Evolutionary conservation across 2,797 vertebrate genomes (phyloP).

Genomic region (Cossypha polioptera): DNA sequence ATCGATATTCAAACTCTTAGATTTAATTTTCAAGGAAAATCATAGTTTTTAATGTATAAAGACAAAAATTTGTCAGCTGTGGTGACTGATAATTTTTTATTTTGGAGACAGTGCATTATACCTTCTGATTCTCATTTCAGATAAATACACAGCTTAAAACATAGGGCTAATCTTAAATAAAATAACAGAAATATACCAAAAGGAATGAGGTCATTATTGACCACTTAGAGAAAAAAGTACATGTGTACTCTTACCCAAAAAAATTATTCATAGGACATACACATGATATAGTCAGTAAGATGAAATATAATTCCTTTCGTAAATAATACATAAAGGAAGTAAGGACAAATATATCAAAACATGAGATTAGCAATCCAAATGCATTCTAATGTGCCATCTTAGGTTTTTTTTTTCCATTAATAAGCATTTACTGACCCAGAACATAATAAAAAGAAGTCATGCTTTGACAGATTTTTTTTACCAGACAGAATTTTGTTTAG

Average conservation of each 20-base stretch:
- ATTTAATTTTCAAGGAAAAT: background rate
- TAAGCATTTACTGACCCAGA: background rate
- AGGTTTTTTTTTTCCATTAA: background rate
- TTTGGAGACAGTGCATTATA: background rate
- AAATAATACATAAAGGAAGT: background rate
- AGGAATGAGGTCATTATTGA: background rate
- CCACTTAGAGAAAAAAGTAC: background rate
- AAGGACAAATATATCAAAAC: background rate
- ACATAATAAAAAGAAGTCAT: background rate
- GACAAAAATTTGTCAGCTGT: background rate
- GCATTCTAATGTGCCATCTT: background rate
- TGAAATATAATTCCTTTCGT: background rate
- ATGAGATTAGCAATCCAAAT: background rate
- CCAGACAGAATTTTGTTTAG: background rate
- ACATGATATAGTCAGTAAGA: background rate
- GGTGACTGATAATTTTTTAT: background rate
- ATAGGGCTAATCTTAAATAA: background rate
- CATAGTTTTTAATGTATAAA: background rate
- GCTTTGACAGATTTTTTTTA: background rate
- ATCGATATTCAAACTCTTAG: background rate
- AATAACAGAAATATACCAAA: background rate
- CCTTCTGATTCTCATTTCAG: background rate
- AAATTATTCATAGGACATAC: background rate
- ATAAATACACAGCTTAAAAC: background rate
- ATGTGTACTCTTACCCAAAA: background rate